Evolutionary conservation across 2,797 vertebrate genomes (phyloP), one percentile per base, ranked within the genome.

Genomic region (Sandelia bainsii): DNA sequence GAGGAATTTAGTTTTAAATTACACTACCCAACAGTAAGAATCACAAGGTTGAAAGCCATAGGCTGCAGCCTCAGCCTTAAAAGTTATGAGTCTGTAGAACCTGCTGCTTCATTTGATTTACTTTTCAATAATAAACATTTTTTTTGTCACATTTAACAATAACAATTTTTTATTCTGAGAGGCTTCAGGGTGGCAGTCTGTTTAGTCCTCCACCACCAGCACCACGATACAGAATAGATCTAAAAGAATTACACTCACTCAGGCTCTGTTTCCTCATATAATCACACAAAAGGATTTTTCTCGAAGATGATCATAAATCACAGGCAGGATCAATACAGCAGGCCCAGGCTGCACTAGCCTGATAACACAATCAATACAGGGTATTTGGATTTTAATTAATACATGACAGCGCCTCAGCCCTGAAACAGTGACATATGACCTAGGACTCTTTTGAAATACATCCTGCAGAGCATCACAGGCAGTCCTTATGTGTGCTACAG

Each of bases 331-430:
- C 96, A 93, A 97, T 97, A 90, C 92, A 80, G 90, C 91, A 83
- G 91, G 86, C 87, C 91, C 91, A 79, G 94, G 95, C 96, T 97
- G 97, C 94, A 91, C 83, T 76, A 85, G 93, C 93, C 96, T 95
- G 97, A 98, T 98, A 97, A 97, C 95, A 91, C 95, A 95, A 97
- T 97, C 97, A 96, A 98, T 97, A 97, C 93, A 80, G 94, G 94
- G 95, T 96, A 96, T 98, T 97, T 96, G 96, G 95, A 96, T 97
- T 98, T 97, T 96, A 98, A 98, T 97, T 96, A 96, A 96, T 97
- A 96, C 95, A 89, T 94, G 95, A 95, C 94, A 79, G 91, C 85
- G 85, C 88, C 89, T 87, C 89, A 86, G 88, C 89, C 91, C 94
- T 94, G 95, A 95, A 95, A 94, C 94, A 70, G 93, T 96, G 95